A percentile compares a stretch with the other conserved stretches of the same genome.
Evolutionary conservation across 2,113 vertebrate species (phyloP).

Genomic region (Riparia riparia): DNA sequence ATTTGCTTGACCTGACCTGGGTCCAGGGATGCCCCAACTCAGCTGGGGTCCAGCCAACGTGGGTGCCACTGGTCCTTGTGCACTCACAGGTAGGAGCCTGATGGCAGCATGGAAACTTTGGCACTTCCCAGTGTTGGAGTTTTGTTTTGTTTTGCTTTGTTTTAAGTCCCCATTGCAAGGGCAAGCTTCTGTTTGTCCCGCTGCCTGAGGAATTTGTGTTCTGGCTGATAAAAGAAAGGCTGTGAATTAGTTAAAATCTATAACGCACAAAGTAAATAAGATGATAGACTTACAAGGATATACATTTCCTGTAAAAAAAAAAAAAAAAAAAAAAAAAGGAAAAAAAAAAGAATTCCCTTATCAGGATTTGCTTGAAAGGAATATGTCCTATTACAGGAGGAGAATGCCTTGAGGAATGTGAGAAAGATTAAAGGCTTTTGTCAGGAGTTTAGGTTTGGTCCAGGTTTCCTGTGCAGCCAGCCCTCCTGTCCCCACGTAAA

Average conservation of each 20-base stretch:
- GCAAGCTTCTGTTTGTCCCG: constrained; percentile 72
- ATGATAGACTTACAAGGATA: constrained; percentile 82
- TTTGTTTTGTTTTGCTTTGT: constrained; percentile 60
- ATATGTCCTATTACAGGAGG: constrained; percentile 83
- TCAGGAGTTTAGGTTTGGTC: constrained; percentile 88
- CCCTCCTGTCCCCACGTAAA: constrained; percentile 83
- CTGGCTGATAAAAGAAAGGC: constrained; percentile 78
- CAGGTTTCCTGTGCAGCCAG: constrained; percentile 93
- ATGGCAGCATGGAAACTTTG: background rate
- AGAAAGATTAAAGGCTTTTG: constrained; percentile 97
- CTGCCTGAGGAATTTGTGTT: constrained; percentile 63
- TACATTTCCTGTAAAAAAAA: constrained; percentile 80
- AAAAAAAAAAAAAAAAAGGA: background rate
- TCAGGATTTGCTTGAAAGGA: constrained; percentile 95
- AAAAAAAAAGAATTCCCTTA: constrained; percentile 80
- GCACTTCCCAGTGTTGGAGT: constrained; percentile 4
- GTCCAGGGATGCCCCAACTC: background rate
- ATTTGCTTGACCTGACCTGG: background rate
- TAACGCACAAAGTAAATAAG: constrained; percentile 78
- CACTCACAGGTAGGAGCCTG: constrained; percentile 16
- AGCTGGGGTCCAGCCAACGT: background rate
- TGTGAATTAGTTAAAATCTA: constrained; percentile 78
- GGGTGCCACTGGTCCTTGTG: background rate
- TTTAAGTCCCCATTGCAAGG: constrained; percentile 69
- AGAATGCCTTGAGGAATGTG: constrained; percentile 87